A percentile compares a stretch with the other conserved stretches of the same genome.
These are phyloP conservation scores for Noctua fimbriata DNA, from an alignment of 2,888 invertebrate species.

Conservation along the genomic window DNA sequence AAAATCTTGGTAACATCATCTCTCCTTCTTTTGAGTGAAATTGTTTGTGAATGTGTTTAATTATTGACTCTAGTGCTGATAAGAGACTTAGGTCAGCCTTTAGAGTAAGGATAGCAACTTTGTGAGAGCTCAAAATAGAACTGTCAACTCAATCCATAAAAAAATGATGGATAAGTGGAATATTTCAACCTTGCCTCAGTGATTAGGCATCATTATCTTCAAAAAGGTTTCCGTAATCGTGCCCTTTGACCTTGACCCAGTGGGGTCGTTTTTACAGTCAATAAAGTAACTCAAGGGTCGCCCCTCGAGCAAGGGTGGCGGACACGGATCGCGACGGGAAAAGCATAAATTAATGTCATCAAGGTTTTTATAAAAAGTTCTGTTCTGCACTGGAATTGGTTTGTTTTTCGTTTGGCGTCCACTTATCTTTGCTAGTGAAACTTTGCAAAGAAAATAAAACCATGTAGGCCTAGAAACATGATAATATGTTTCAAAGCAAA, in stretches of 20 bases:
- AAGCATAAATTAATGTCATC: conserved; percentile 39
- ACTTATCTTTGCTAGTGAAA: not conserved
- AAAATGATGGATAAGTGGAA: not conserved
- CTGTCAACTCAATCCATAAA: not conserved
- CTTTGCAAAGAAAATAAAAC: not conserved
- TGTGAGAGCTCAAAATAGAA: not conserved
- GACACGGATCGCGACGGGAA: conserved; percentile 13
- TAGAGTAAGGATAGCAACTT: not conserved
- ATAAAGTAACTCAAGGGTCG: conserved; percentile 69
- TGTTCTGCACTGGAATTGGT: not conserved
- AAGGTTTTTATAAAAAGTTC: conserved; percentile 1
- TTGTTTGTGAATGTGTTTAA: too few relatives aligned
- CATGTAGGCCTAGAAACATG: not conserved
- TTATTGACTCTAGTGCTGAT: not conserved
- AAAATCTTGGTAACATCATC: too few relatives aligned
- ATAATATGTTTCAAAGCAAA: not conserved
- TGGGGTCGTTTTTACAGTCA: conserved; percentile 57
- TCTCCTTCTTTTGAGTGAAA: too few relatives aligned
- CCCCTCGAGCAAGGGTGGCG: conserved; percentile 47
- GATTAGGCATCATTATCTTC: conserved; percentile 16
- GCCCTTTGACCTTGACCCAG: conserved; percentile 47
- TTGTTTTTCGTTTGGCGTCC: not conserved
- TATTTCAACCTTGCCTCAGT: not conserved
- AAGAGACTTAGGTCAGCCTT: not conserved
- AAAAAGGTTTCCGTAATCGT: conserved; percentile 19